Percentiles rank a stretch among this genome's conserved stretches.
Evolutionary conservation across 2,797 vertebrate species (phyloP).

Genomic region (Anniella stebbinsi): DNA sequence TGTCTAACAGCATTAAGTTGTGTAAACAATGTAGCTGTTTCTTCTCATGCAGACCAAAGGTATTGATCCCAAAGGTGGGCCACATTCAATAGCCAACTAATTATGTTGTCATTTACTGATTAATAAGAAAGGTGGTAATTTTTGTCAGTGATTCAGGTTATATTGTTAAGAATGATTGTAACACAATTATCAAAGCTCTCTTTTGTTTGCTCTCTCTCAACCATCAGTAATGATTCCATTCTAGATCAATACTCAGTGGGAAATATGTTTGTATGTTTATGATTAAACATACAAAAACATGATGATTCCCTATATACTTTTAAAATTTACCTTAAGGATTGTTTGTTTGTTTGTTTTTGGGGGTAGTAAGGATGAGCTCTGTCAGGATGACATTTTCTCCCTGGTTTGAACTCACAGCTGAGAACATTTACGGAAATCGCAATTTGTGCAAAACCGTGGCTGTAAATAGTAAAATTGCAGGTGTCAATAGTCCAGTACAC

Average conservation of each 20-base stretch:
- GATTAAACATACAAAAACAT: conserved; percentile 47
- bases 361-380: conserved; percentile 4
- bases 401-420: conserved; percentile 13
- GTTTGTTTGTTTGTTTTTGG: not conserved
- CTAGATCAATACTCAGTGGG: conserved; percentile 69
- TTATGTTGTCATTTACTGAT: conserved; percentile 83
- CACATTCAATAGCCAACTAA: conserved; percentile 82
- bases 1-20: conserved; percentile 45
- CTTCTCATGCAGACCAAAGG: conserved; percentile 67
- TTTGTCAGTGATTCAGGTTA: conserved; percentile 81
- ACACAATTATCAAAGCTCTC: conserved; percentile 74
- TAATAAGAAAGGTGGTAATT: conserved; percentile 81
- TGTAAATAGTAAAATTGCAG: no score
- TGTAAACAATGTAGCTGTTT: conserved; percentile 72
- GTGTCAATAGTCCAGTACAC: no score
- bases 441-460: no score
- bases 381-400: conserved; percentile 40
- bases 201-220: conserved; percentile 63
- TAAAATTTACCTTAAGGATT: conserved; percentile 29
- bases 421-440: no score
- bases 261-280: conserved; percentile 61
- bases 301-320: conserved; percentile 22
- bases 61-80: conserved; percentile 79
- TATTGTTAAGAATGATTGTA: conserved; percentile 61
- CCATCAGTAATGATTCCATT: conserved; percentile 70